These are phyloP conservation scores for Premnoplex brunnescens DNA, from an alignment of 2,797 vertebrate genomes.

Conservation along the genomic window DNA sequence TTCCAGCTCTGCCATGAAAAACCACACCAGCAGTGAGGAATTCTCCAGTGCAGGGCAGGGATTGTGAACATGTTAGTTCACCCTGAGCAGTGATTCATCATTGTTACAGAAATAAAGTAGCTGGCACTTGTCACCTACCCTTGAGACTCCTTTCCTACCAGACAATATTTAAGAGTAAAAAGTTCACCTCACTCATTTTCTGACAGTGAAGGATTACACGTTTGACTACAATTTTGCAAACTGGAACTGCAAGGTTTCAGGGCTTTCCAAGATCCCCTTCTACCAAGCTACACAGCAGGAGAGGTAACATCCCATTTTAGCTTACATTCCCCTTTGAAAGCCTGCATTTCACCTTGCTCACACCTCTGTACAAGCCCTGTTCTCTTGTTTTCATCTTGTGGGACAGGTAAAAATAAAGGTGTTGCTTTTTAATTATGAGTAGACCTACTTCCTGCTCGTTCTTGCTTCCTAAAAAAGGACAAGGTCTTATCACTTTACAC, in stretches of 20 bases:
- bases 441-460: background rate
- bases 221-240: background rate
- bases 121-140: background rate
- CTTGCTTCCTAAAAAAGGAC: background rate
- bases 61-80: background rate
- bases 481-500: background rate
- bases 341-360: background rate
- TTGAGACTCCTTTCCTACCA: slow-evolving; percentile 9
- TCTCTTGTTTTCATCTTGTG: background rate
- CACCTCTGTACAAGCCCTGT: background rate
- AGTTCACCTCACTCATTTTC: background rate
- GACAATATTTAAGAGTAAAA: background rate
- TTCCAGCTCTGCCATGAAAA: background rate
- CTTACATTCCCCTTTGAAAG: background rate
- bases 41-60: background rate
- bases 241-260: background rate
- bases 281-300: background rate
- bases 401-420: background rate
- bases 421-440: background rate
- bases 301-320: background rate
- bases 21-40: fast-evolving
- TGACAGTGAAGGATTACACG: background rate
- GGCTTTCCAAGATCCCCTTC: background rate
- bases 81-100: background rate
- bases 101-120: slow-evolving; percentile 16